Conservation (phyloP, 92 coral and sea anemone genomes). For the Zoanthus solanderi region DNA sequence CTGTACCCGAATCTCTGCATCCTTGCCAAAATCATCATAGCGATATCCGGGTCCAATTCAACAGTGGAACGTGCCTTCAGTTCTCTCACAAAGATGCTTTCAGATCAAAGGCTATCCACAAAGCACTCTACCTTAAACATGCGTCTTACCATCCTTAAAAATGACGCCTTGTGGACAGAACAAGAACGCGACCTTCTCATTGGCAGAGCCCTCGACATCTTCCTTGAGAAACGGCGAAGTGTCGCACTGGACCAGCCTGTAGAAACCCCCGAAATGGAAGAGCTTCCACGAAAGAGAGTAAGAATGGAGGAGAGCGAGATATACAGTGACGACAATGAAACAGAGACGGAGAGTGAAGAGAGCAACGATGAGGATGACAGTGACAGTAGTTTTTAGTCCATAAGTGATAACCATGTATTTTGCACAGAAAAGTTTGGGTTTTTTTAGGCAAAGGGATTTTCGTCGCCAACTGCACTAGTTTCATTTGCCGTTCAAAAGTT, state of each 20-base stretch:
- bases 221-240: background rate
- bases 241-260: background rate
- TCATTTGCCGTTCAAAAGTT: too few species aligned
- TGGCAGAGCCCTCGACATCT: background rate
- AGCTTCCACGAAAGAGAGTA: background rate
- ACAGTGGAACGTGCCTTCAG: constrained; percentile 7
- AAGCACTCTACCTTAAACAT: background rate
- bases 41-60: constrained; percentile 20
- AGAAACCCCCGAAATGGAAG: background rate
- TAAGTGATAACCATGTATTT: background rate
- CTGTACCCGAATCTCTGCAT: constrained; percentile 17
- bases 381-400: background rate
- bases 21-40: background rate
- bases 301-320: background rate
- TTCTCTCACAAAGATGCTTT: background rate
- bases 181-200: background rate
- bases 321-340: background rate
- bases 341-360: background rate
- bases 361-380: background rate
- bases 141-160: background rate
- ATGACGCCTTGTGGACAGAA: constrained; percentile 1
- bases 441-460: too few species aligned
- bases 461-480: too few species aligned
- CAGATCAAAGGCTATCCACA: background rate
- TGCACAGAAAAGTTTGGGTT: too few species aligned